Percentiles rank a stretch among this genome's conserved stretches.
These are phyloP conservation scores for Scaptomyza polygonia DNA, from an alignment of 2,888 invertebrate genomes.

Conservation along the genomic window DNA sequence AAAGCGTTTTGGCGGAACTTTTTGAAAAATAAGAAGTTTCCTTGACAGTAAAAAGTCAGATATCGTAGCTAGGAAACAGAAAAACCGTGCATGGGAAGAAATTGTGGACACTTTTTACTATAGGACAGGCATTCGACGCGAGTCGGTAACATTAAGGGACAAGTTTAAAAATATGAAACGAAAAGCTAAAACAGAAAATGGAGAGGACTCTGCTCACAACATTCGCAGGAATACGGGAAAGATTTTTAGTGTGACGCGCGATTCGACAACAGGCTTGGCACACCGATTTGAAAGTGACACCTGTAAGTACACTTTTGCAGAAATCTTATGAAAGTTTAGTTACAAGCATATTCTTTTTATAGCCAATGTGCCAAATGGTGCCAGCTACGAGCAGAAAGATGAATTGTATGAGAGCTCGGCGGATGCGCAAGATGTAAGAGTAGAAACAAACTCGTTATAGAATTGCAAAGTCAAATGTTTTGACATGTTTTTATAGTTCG, in stretches of 20 bases:
- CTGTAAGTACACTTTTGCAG: too few relatives aligned
- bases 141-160: slow-evolving; percentile 24
- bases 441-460: background rate
- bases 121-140: slow-evolving; percentile 29
- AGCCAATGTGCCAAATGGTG: slow-evolving; percentile 3
- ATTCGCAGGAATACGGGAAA: background rate
- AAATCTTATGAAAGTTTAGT: too few relatives aligned
- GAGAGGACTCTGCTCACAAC: background rate
- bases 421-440: slow-evolving; percentile 20
- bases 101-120: slow-evolving; percentile 23
- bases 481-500: slow-evolving; percentile 1
- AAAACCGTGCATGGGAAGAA: slow-evolving; percentile 34
- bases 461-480: background rate
- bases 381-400: background rate
- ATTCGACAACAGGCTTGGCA: slow-evolving; percentile 5
- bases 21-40: slow-evolving; percentile 15
- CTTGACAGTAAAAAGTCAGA: slow-evolving; percentile 21
- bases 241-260: background rate
- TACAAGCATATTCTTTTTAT: too few relatives aligned
- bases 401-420: slow-evolving; percentile 12
- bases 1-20: slow-evolving; percentile 19
- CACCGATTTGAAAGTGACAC: too few relatives aligned
- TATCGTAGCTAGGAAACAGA: slow-evolving; percentile 18
- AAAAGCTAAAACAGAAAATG: slow-evolving; percentile 7
- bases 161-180: slow-evolving; percentile 32